These are phyloP conservation scores for Euura lappo DNA, from an alignment of 1,140 invertebrate genomes.

Conservation along the genomic window DNA sequence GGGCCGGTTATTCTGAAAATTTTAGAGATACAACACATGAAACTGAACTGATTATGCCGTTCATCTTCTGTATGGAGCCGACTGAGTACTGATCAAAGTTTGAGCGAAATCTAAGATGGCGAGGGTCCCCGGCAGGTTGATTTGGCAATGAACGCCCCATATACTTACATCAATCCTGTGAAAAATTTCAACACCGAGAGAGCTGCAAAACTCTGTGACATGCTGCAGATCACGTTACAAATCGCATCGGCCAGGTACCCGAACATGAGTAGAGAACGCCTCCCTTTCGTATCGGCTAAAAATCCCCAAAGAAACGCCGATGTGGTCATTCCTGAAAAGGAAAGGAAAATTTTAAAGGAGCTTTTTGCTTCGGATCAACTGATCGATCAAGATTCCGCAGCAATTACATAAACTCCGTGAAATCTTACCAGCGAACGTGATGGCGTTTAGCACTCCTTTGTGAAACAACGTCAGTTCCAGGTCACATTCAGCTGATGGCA, in stretches of 20 bases:
- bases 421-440: constrained; percentile 68
- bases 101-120: not conserved
- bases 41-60: not conserved
- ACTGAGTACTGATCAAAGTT: no score
- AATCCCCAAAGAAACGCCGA: constrained; percentile 81
- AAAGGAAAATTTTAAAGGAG: not conserved
- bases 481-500: constrained; percentile 75
- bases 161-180: constrained; percentile 74
- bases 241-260: constrained; percentile 72
- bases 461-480: constrained; percentile 67
- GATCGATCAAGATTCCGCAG: not conserved
- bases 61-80: not conserved
- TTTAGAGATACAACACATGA: not conserved
- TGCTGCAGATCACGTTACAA: constrained; percentile 65
- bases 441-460: constrained; percentile 73
- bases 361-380: not conserved
- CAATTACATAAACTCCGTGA: not conserved
- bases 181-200: constrained; percentile 73
- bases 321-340: constrained; percentile 73
- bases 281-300: constrained; percentile 74
- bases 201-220: constrained; percentile 71
- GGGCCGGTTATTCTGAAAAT: constrained; percentile 69
- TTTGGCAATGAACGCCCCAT: not conserved
- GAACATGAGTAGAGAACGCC: constrained; percentile 69
- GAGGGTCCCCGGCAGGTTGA: no score